These are phyloP conservation scores for Sturmia bella DNA, from an alignment of 2,888 invertebrate species.

Conservation along the genomic window DNA sequence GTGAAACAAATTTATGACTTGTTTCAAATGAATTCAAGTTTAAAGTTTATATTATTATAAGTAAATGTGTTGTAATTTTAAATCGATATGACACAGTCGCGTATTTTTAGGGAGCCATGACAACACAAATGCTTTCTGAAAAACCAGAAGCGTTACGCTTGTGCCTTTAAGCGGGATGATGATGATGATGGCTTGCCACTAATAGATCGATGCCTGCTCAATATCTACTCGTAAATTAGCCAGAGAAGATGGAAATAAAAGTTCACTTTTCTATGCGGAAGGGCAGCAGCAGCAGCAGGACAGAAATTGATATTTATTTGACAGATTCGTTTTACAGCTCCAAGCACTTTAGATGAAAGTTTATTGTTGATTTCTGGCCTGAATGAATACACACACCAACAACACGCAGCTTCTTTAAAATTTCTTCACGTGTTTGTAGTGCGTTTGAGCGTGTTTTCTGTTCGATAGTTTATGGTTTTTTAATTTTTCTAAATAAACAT, in stretches of 20 bases:
- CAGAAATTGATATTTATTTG: constrained; percentile 52
- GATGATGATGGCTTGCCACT: constrained; percentile 17
- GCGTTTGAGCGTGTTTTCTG: not conserved
- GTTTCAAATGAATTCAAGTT: constrained; percentile 68
- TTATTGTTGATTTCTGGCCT: constrained; percentile 15
- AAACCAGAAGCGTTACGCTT: constrained; percentile 24
- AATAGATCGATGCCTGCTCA: constrained; percentile 49
- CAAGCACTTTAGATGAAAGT: constrained; percentile 11
- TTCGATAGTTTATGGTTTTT: constrained; percentile 49
- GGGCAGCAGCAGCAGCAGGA: not conserved
- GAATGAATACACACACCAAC: not conserved
- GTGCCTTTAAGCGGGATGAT: not conserved
- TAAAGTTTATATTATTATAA: constrained; percentile 66
- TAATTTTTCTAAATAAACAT: constrained; percentile 66
- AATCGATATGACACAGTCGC: constrained; percentile 12
- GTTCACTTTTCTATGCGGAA: constrained; percentile 32
- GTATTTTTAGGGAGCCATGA: not conserved
- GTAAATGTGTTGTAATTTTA: constrained; percentile 66
- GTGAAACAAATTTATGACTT: constrained; percentile 66
- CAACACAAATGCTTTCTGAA: constrained; percentile 48
- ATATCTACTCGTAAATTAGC: constrained; percentile 51
- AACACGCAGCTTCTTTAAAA: not conserved
- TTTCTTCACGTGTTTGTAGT: not conserved
- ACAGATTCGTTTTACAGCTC: constrained; percentile 51
- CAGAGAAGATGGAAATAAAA: not conserved